These are phyloP conservation scores for Muraenolepis orangiensis DNA, from an alignment of 2,797 vertebrate species.

Conservation along the genomic window DNA sequence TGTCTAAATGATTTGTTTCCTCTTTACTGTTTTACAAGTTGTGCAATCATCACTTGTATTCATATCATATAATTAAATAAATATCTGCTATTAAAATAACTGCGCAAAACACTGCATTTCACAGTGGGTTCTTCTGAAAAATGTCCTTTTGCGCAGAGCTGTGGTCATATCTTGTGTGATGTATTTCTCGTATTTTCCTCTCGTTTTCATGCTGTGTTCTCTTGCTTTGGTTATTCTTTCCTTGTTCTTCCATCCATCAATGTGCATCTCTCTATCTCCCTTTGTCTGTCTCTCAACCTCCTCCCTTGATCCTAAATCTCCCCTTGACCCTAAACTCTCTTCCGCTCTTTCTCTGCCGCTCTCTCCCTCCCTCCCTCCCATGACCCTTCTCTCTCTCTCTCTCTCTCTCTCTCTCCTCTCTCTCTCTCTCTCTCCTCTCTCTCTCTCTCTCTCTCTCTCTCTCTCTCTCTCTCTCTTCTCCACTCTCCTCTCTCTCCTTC, in stretches of 20 bases:
- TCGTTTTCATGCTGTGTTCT: neutral
- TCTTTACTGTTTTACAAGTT: too few species aligned
- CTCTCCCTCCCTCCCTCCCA: conserved; percentile 13
- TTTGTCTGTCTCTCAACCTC: conserved; percentile 4
- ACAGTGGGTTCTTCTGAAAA: too few species aligned
- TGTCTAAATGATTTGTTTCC: too few species aligned
- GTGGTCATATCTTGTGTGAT: neutral
- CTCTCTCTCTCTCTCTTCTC: conserved; percentile 13
- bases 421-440: conserved; percentile 33
- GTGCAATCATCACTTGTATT: too few species aligned
- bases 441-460: conserved; percentile 16
- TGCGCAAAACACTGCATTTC: too few species aligned
- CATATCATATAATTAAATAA: too few species aligned
- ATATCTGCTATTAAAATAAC: too few species aligned
- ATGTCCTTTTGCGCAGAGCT: too few species aligned
- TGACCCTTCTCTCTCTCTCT: neutral
- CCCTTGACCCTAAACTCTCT: too few species aligned
- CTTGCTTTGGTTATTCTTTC: neutral
- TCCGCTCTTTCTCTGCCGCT: conserved; percentile 3
- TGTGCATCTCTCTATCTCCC: neutral
- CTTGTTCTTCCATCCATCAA: neutral
- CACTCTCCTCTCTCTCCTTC: conserved; percentile 13
- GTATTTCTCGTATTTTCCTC: neutral
- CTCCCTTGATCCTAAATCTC: neutral
- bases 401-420: neutral